A percentile compares a stretch with the other conserved stretches of the same genome.
phyloP scores from a whole-genome alignment of 2,888 invertebrate genomes.

The Epinotia nisella region DNA sequence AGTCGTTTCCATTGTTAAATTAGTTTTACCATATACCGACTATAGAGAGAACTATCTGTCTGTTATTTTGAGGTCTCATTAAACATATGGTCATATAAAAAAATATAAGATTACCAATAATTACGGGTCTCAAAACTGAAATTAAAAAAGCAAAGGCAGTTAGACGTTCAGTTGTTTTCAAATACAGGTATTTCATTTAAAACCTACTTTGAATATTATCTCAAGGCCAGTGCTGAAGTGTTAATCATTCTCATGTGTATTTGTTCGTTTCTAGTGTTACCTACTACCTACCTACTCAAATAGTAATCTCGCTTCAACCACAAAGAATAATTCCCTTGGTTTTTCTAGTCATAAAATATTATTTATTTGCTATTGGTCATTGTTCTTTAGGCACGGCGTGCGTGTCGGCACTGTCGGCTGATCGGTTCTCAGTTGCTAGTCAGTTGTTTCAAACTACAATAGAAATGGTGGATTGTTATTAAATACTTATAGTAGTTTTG shows the following conservation, averaged over 20 bases:
- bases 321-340: conserved; percentile 26
- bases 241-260: not conserved
- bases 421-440: conserved; percentile 17
- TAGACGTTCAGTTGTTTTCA: not conserved
- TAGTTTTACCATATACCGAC: too few relatives aligned
- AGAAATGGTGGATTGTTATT: conserved; percentile 23
- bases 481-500: not conserved
- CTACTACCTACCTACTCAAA: conserved; percentile 1
- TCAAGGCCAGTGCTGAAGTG: not conserved
- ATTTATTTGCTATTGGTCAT: conserved; percentile 46
- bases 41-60: not conserved
- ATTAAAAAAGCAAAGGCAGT: not conserved
- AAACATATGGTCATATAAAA: not conserved
- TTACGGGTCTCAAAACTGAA: not conserved
- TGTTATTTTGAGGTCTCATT: not conserved
- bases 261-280: not conserved
- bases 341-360: conserved; percentile 42
- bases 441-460: conserved; percentile 15
- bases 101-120: not conserved
- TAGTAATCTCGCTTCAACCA: conserved; percentile 17
- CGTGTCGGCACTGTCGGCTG: conserved; percentile 21
- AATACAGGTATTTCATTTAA: not conserved
- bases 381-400: conserved; percentile 41
- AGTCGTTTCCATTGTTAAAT: too few relatives aligned
- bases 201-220: conserved; percentile 1